These are phyloP conservation scores for Hemithea aestivaria DNA, from an alignment of 2,888 invertebrate genomes.

Conservation along the genomic window DNA sequence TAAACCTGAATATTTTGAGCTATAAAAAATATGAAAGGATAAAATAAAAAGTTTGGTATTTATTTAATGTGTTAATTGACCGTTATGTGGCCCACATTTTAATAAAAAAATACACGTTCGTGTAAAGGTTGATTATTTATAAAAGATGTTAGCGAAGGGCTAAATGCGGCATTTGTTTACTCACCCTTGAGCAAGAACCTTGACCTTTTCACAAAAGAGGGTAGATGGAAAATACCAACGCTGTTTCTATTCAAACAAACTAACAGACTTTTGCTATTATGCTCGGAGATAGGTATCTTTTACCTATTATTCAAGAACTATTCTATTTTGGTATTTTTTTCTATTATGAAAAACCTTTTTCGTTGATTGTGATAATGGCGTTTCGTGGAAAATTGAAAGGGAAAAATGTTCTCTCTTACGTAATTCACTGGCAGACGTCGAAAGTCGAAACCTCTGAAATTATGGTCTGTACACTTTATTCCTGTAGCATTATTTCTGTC, in stretches of 20 bases:
- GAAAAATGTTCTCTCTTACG: too few species aligned
- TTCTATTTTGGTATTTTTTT: not conserved
- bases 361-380: not conserved
- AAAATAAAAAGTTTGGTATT: too few species aligned
- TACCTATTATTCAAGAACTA: too few species aligned
- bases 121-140: not conserved
- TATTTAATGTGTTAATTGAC: too few species aligned
- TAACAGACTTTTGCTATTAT: not conserved
- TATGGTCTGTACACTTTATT: too few species aligned
- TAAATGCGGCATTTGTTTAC: constrained; percentile 3
- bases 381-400: too few species aligned
- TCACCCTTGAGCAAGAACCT: not conserved
- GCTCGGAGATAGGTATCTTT: not conserved
- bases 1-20: too few species aligned
- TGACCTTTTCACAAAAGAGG: constrained; percentile 3
- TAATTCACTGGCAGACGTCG: too few species aligned
- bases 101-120: not conserved
- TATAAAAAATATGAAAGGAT: too few species aligned
- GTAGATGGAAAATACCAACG: not conserved
- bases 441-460: too few species aligned
- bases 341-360: not conserved
- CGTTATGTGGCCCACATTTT: not conserved
- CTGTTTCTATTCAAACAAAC: not conserved
- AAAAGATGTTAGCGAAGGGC: not conserved
- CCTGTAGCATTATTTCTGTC: too few species aligned